Conservation (phyloP, 2,888 invertebrate species). For the Alentia gelatinosa region DNA sequence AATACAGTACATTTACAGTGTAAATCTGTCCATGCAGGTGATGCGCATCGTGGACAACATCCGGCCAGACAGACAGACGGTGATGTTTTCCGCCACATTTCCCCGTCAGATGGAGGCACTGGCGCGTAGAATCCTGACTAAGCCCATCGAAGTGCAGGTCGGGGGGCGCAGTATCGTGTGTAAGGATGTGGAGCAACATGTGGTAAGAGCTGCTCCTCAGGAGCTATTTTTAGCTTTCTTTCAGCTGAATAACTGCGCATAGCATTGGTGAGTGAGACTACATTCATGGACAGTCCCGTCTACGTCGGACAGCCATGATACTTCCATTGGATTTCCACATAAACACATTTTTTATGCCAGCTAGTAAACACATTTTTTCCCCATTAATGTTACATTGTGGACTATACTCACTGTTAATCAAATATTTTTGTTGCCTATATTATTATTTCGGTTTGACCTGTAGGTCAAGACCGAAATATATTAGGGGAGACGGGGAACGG, state of each 20-base stretch:
- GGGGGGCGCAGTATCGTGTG: slow-evolving; percentile 98
- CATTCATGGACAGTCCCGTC: background rate
- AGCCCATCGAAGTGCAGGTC: slow-evolving; percentile 95
- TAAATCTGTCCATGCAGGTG: slow-evolving; percentile 85
- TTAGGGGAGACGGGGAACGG: too few species aligned
- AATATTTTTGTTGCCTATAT: too few species aligned
- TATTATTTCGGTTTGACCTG: too few species aligned
- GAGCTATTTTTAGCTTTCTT: background rate
- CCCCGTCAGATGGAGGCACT: slow-evolving; percentile 99
- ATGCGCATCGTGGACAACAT: slow-evolving; percentile 99
- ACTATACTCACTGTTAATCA: too few species aligned
- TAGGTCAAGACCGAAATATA: too few species aligned
- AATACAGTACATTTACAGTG: background rate
- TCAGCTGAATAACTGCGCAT: too few species aligned
- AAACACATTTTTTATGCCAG: too few species aligned
- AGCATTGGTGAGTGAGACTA: too few species aligned
- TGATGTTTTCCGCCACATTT: slow-evolving; percentile 99
- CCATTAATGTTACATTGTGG: too few species aligned
- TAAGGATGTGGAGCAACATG: slow-evolving; percentile 97
- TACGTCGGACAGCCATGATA: background rate
- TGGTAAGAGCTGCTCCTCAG: slow-evolving; percentile 84
- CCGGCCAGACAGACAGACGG: slow-evolving; percentile 97
- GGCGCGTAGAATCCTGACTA: slow-evolving; percentile 93
- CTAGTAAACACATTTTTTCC: too few species aligned
- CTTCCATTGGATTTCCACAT: too few species aligned